Base-by-base conservation (phyloP, 2,888 invertebrate genomes). In the Dasysyrphus albostriatus region DNA sequence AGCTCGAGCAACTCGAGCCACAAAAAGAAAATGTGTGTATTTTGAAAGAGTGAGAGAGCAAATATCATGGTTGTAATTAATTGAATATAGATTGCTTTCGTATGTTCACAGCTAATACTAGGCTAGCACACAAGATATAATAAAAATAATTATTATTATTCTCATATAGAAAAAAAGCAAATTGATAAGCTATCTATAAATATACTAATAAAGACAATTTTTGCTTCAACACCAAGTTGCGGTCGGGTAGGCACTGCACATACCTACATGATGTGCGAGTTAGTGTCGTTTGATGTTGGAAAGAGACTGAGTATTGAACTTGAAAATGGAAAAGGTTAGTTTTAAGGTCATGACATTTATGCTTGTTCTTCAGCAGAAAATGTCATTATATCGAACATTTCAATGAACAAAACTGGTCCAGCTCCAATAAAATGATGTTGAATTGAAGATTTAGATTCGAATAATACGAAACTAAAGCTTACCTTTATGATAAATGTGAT, bases 11-110 rank as follows among this genome's bases (percentile, higher is more conserved):
- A 39, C 47, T 39, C 16, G 6, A 39, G 47, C 14, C 14, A 80
- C n/a, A n/a, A n/a, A 80, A 70, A 42, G 67, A 39, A 32, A 24
- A 24, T 2, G 3, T 24, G 32, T 49, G 29, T 9, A 58, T 59
- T 69, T 61, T 37, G 42, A 70, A 42, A 80, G 70, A 80, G 79
- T 29, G 58, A 79, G 75, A 79, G 69, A 83, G 74, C 56, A 34
- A 65, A 54, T 56, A 76, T 56, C 51, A 69, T 67, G 34, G 44
- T 74, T 54, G 76, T 63, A 79, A 74, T 79, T 79, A 79, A 83
- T 37, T 75, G 58, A 75, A 63, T 39, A 69, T 70, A 56, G 49
- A 79, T 63, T 70, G 79, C 74, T 74, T 54, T 69, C 54, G 69
- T 69, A 69, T 69, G 69, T 69, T 69, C 69, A 54, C 69, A 54